Base-by-base conservation (phyloP, 2,113 vertebrate genomes). In the Xiphophorus couchianus region DNA sequence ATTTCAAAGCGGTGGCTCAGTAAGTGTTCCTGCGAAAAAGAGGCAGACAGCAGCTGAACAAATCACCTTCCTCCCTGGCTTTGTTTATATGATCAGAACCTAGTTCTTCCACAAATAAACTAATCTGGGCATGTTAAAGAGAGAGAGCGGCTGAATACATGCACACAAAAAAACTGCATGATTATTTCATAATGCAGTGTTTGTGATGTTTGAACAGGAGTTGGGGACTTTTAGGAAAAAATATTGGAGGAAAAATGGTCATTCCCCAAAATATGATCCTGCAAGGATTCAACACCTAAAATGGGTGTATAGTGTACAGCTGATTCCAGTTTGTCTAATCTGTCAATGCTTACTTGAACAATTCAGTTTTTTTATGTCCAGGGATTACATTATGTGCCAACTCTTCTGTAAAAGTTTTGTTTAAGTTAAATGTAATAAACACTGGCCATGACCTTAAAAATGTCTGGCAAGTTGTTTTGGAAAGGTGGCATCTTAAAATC, bases 81-180 rank as follows among this genome's bases (percentile, higher is more conserved):
- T 11, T 61, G 30, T 37, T 19, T 54, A 28, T 74, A 35, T 58
- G 31, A 58, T 74, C 22, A 74, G 25, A 28, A 65, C 22, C 72
- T 28, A 14, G n/a, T 31, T 12, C 25, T 54, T 54, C 39, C 25
- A 66, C 62, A 48, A 28, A 27, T 31, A 54, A 27, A 30, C 15
- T 4, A 35, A 37, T 35, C 72, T 29, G 30, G 28, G 3, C 42
- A 17, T 4, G 17, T 33, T 73, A 54, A 37, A 33, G 7, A 27
- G 60, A n/a, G 70, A 25, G 35, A 10, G 51, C 7, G 0, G 22
- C 22, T 58, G 25, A 58, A 58, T 58, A 8, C 51, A 58, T 58
- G 25, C 19, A 58, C 7, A 0, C 25, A 58, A 51, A 22, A 51
- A 51, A 19, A 19, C 19, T 3, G 2, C 19, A 19, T 19, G 19